Evolutionary conservation across 2,113 vertebrate genomes (phyloP), one percentile per base, ranked within the genome.

Genomic region (Onychorhynchus coronatus): DNA sequence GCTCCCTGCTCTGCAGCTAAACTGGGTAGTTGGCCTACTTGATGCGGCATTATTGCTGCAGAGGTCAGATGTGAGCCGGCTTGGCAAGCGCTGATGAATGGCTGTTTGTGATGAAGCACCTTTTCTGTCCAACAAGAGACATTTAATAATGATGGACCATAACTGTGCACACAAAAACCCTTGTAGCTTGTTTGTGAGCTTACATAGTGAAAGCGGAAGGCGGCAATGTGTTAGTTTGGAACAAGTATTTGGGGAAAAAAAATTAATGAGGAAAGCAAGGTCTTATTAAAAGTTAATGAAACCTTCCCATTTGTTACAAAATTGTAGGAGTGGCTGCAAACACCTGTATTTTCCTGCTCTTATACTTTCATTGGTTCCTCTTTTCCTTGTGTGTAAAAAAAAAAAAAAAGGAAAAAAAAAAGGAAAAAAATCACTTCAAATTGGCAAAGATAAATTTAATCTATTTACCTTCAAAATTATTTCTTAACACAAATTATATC

Each of bases 41-140:
- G 99, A 99, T 99, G 99, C 97, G 95, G 98, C 98, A 99, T 99
- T 98, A 99, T 99, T 98, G 99, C 99, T 97, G 98, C 98, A 98
- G 98, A 98, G 99, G 99, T 99, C 99, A 99, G 99, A 98, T 98
- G 99, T 98, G 98, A 99, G 98, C 98, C 93, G 79, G 98, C 98
- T 98, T 83, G 97, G 98, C 96, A 93, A 97, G 98, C 4, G 93
- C 98, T 99, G 99, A 99, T 99, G 98, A 98, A 99, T 99, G 99
- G 98, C 98, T 99, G 97, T 96, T 98, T 97, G 98, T 98, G 98
- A 98, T 98, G 98, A 98, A 99, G 98, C 95, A 95, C 98, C 98
- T 98, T 98, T 98, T 98, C 98, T 92, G 97, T 98, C 98, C 98
- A 98, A 98, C 97, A 88, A 98, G 98, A 99, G 99, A 98, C 99